Base-by-base conservation (phyloP, 1,140 invertebrate genomes). In the Acromyrmex charruanus region DNA sequence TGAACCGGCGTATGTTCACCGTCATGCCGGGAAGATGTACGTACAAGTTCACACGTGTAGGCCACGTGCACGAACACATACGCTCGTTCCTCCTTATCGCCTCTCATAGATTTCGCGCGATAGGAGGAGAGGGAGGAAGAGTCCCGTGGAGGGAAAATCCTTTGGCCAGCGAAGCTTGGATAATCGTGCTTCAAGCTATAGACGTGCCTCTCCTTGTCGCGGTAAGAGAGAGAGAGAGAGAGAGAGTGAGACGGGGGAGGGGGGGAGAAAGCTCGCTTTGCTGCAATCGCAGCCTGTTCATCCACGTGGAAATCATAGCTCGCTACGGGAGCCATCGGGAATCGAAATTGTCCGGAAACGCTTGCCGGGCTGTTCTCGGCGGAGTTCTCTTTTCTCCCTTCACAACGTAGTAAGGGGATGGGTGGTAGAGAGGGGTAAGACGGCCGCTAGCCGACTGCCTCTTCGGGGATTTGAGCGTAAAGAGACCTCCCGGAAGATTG, bases 271-370 rank as follows among this genome's bases (percentile, higher is more conserved):
- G 91, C 88, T 89, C 91, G 93, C 92, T 93, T 94, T 93, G 92
- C 91, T 94, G 92, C 93, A 94, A 92, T 92, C 93, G 92, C 93
- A 94, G 89, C 79, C 51, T 93, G 92, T 90, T 88, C 91, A 94
- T 93, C 92, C 93, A 92, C 91, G 93, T 94, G 93, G 94, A 95
- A 95, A 94, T 94, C 92, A 94, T 94, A 94, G 93, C 93, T 92
- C 91, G 91, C 91, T 92, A 91, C 68, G 87, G 77, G 89, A 91
- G 84, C 90, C 92, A 93, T 93, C 91, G 91, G 93, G 92, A 94
- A 91, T 94, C 91, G 92, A 94, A 94, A 94, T 94, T 93, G 94
- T 94, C 92, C 92, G 93, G 92, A 94, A 94, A 91, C 89, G 90
- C 88, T 91, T 80, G 68, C 81, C 61, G 84, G 84, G 79, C 88